Evolutionary conservation across 2,113 vertebrate species (phyloP), one percentile per base, ranked within the genome.

Genomic region (Agelaius tricolor): DNA sequence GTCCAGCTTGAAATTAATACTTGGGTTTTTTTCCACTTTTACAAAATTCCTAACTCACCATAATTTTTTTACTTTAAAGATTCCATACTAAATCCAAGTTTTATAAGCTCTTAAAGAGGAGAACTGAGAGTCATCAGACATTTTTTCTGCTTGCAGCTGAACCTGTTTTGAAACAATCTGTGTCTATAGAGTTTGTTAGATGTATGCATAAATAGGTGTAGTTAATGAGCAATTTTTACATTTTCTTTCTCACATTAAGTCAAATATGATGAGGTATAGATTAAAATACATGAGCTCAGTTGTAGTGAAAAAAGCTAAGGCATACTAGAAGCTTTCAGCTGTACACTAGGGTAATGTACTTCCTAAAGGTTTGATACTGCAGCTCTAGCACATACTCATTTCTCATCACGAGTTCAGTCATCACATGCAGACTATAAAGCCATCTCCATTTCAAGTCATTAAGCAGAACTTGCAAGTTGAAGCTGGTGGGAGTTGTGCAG

Each of bases 1-100:
- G n/a, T 66, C 51, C 52, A 81, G 84, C 74, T 63, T 83, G 73
- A 96, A 96, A 96, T 84, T 90, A 94, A 96, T 97, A 89, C 79
- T 93, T 93, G 43, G 7, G 14, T n/a, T 80, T 81, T 69, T 63
- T 84, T 79, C 33, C 10, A n/a, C 30, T 44, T 81, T 81, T 73
- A 82, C 66, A 88, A 84, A 84, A 73, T 79, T 67, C 58, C 67
- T 84, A 84, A 66, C 46, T 92, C 75, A 73, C 47, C 30, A 35
- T 77, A 2, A 1, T 76, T 82, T 69, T 79, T 92, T 84, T 54
- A 75, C 55, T 78, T 51, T 89, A 73, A 92, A 84, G 41, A 71
- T 84, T 71, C 87, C 82, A 71, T 66, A 68, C 15, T 35, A 81
- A 86, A 73, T 58, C 14, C 33, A 78, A 79, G 44, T 74, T 87